phyloP scores from a whole-genome alignment of 1,140 invertebrate genomes.

The Globodera ellingtonae region DNA sequence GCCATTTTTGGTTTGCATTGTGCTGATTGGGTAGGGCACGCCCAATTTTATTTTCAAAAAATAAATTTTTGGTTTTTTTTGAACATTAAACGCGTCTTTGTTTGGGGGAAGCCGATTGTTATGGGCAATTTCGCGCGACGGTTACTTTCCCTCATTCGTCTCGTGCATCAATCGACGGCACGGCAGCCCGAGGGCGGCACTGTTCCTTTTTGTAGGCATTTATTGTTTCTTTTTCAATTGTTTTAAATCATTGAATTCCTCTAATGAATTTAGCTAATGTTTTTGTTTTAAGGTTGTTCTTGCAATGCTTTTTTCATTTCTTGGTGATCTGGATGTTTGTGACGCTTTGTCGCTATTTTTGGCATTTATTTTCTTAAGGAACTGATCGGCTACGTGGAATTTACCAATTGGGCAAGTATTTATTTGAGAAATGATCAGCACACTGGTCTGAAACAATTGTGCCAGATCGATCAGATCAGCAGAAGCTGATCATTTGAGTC shows the following conservation, averaged over 20 bases:
- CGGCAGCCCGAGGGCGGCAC: constrained; percentile 52
- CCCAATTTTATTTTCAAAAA: not conserved
- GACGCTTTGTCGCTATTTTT: not conserved
- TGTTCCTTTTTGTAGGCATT: constrained; percentile 28
- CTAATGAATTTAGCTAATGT: not conserved
- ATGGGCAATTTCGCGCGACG: constrained; percentile 52
- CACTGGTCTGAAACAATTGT: too few relatives aligned
- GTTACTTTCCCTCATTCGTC: constrained; percentile 54
- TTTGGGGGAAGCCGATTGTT: constrained; percentile 53
- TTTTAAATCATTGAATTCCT: not conserved
- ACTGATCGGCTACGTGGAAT: constrained; percentile 47
- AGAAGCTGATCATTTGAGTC: not conserved
- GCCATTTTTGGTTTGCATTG: constrained; percentile 57
- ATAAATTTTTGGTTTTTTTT: not conserved
- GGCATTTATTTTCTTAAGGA: constrained; percentile 12
- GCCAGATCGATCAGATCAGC: too few relatives aligned
- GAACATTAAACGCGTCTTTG: constrained; percentile 59
- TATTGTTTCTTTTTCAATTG: not conserved
- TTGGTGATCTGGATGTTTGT: constrained; percentile 36
- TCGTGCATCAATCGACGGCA: constrained; percentile 48
- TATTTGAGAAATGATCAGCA: too few relatives aligned
- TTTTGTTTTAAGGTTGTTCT: constrained; percentile 18
- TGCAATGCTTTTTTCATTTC: constrained; percentile 45
- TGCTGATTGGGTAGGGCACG: constrained; percentile 48
- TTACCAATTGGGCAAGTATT: constrained; percentile 40